Base-by-base conservation (phyloP, 2,797 vertebrate species). In the Heterohyrax brucei region DNA sequence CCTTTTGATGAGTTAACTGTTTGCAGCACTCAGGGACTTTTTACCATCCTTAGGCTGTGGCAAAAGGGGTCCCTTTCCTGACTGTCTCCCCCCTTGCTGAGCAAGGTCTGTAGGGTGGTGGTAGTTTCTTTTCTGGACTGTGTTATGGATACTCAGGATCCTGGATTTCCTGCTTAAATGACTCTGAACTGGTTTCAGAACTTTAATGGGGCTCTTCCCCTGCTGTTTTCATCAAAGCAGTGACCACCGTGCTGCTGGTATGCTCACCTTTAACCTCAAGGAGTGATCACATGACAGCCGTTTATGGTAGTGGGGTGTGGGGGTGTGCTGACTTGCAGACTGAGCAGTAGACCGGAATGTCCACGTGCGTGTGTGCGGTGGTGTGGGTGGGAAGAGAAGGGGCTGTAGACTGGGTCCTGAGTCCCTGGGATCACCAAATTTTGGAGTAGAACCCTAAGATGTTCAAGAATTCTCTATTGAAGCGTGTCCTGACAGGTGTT, bases 231-330 rank as follows among this genome's bases (percentile, higher is more conserved):
- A 30, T 14, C 77, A 26, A 9, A 33, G 50, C 50, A 13, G 56
- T 68, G 80, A 0, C 4, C 0, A 0, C 4, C 0, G 0, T 85
- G 85, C 33, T 75, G 66, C 48, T 44, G 21, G 3, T 19, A 19
- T 6, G 22, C 19, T 53, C 14, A 4, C 30, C 39, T 82, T 1
- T 19, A 19, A 9, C 59, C 16, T 21, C 22, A 30, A 79, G 75
- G 39, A 53, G n/a, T 26, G 62, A 87, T 46, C 59, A 14, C 1
- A 24, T 22, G 21, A 24, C 77, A 30, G 10, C 66, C n/a, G 24
- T 39, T 62, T 9, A 39, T 64, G n/a, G 13, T 6, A 18, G 18
- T 53, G 53, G 46, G n/a, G 46, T 48, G 18, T 26, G 50, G 64
- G 50, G 22, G 0, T 46, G 56, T 59, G 62, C 13, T 48, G 53